A percentile compares a stretch with the other conserved stretches of the same genome.
Evolutionary conservation across 2,113 vertebrate genomes (phyloP).

Genomic region (Aptenodytes patagonicus): DNA sequence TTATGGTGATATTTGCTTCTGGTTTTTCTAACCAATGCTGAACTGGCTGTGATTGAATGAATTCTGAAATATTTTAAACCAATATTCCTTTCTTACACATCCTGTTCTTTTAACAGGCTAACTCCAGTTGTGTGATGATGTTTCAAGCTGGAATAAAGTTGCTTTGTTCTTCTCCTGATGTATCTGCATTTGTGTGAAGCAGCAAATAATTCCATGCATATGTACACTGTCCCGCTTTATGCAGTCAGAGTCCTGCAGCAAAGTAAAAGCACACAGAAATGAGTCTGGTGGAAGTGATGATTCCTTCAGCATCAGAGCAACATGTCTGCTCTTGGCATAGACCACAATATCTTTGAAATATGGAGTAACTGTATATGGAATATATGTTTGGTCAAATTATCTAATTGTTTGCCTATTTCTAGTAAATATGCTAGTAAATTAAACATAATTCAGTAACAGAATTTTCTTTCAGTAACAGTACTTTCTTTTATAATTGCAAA

Average conservation of each 20-base stretch:
- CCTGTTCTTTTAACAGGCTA: not conserved
- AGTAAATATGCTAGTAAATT: not conserved
- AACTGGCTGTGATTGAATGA: not conserved
- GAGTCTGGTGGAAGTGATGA: not conserved
- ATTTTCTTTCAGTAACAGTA: not conserved
- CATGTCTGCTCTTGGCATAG: not conserved
- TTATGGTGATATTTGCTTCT: not conserved
- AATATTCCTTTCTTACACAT: not conserved
- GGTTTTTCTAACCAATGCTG: not conserved
- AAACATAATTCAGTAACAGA: not conserved
- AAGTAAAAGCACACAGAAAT: not conserved
- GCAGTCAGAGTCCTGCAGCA: not conserved
- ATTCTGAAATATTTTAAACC: not conserved
- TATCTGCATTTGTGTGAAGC: not conserved
- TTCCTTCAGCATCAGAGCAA: not conserved
- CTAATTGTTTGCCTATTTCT: not conserved
- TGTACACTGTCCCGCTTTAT: not conserved
- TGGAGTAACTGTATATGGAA: not conserved
- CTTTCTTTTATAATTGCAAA: not conserved
- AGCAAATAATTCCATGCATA: not conserved
- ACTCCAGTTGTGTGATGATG: not conserved
- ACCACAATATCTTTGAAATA: not conserved
- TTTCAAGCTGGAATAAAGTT: not conserved
- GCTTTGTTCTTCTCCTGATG: not conserved
- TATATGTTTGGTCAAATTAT: not conserved